Evolutionary conservation across 2,888 invertebrate genomes (phyloP), one percentile per base, ranked within the genome.

Genomic region (Sicus ferrugineus): DNA sequence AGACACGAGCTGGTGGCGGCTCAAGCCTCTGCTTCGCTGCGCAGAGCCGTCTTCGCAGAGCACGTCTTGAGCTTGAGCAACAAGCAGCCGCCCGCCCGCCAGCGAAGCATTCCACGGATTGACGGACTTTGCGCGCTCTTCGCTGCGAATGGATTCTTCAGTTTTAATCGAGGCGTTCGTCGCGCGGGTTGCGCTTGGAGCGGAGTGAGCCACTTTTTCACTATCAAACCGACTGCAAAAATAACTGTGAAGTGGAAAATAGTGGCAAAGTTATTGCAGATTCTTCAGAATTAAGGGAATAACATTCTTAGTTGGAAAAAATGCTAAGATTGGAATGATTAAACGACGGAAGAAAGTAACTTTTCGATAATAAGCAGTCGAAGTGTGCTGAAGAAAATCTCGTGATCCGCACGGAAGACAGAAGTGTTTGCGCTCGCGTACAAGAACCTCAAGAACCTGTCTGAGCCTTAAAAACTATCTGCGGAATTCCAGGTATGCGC

Each of bases 81-180:
- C 38, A 61, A 26, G 21, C 61, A 38, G 19, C 61, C 34, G 19
- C 62, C 6, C 23, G 9, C 42, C 62, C 23, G 6, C 42, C 62
- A 46, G 23, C 48, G n/a, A 38, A 42, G 19, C 68, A 52, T 38
- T 31, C 59, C n/a, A 62, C 48, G 48, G 14, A 61, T 34, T 23
- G 54, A 52, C 42, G 14, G 65, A n/a, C 52, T 23, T 62, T 30
- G 67, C 31, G 16, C 67, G 68, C 50, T 56, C 16, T 59, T 19
- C 58, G 48, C 31, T 23, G 21, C 58, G 30, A 46, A 73, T 75
- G 73, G 76, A 76, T 73, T 75, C 73, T 74, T 68, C 71, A 76
- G 76, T 76, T 75, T 75, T 73, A 75, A 75, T 73, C 59, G 66
- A 71, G 72, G 67, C 75, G 76, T 73, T 67, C 71, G 58, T 70